A percentile compares a stretch with the other conserved stretches of the same genome.
Evolutionary conservation across 2,797 vertebrate species (phyloP).

Genomic region (Malurus leucopterus): DNA sequence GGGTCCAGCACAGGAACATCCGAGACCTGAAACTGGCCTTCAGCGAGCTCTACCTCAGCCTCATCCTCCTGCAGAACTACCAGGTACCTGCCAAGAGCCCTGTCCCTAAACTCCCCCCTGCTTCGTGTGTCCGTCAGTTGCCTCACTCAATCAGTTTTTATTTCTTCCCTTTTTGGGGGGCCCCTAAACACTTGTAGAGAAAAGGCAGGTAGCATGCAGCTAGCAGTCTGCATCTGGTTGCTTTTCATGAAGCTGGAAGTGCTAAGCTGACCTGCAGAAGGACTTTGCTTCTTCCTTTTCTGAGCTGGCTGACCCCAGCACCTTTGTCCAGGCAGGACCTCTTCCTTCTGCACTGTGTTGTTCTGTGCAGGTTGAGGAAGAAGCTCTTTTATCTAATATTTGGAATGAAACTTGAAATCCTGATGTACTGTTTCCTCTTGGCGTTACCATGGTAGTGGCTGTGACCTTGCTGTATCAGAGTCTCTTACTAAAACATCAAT

Average conservation of each 20-base stretch:
- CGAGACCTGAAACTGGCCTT: conserved; percentile 94
- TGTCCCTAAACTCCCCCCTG: rapidly evolving
- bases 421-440: background rate
- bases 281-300: background rate
- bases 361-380: background rate
- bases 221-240: rapidly evolving
- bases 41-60: conserved; percentile 97
- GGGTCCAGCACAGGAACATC: conserved; percentile 94
- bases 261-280: background rate
- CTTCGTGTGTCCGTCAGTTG: background rate
- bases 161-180: background rate
- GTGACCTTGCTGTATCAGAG: conserved; percentile 15
- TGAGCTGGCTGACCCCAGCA: background rate
- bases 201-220: background rate
- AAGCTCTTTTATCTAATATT: conserved; percentile 16
- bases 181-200: background rate
- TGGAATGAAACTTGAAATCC: conserved; percentile 3
- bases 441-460: background rate
- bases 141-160: rapidly evolving
- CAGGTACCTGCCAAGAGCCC: conserved; percentile 69
- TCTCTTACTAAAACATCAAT: conserved; percentile 36
- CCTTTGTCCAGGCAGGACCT: background rate
- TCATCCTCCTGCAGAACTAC: conserved; percentile 93
- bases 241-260: background rate
- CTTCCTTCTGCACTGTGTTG: background rate